Percentiles rank a stretch among this genome's conserved stretches.
These are phyloP conservation scores for Spondyliosoma cantharus DNA, from an alignment of 2,797 vertebrate genomes.

Conservation along the genomic window DNA sequence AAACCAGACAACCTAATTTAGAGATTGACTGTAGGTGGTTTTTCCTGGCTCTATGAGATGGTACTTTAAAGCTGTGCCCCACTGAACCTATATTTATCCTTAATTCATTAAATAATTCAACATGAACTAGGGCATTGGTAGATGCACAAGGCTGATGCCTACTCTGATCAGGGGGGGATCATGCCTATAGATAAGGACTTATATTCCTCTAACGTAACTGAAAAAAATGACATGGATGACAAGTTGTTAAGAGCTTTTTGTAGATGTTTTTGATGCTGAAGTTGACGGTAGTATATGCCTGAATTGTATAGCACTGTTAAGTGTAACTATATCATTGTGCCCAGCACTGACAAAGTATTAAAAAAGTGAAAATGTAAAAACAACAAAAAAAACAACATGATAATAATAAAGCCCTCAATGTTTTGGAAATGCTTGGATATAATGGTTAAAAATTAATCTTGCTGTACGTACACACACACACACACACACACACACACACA, in stretches of 20 bases:
- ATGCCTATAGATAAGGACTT: not conserved
- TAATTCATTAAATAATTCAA: not conserved
- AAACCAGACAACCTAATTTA: not conserved
- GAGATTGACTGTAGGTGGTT: too few species aligned
- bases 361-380: not conserved
- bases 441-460: not conserved
- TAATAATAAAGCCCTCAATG: too few species aligned
- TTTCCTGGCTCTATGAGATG: not conserved
- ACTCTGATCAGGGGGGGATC: not conserved
- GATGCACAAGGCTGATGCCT: not conserved
- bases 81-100: slow-evolving; percentile 1
- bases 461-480: not conserved
- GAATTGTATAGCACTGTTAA: not conserved
- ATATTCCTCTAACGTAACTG: not conserved
- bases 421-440: not conserved
- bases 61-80: not conserved
- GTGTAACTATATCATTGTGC: not conserved
- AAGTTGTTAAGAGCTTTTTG: too few species aligned
- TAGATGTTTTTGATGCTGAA: not conserved
- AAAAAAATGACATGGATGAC: too few species aligned
- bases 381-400: not conserved
- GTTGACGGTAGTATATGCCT: not conserved
- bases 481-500: not conserved
- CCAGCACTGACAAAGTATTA: not conserved
- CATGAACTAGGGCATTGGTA: not conserved